Evolutionary conservation across 2,888 invertebrate genomes (phyloP).

Genomic region (Tipula lateralis): DNA sequence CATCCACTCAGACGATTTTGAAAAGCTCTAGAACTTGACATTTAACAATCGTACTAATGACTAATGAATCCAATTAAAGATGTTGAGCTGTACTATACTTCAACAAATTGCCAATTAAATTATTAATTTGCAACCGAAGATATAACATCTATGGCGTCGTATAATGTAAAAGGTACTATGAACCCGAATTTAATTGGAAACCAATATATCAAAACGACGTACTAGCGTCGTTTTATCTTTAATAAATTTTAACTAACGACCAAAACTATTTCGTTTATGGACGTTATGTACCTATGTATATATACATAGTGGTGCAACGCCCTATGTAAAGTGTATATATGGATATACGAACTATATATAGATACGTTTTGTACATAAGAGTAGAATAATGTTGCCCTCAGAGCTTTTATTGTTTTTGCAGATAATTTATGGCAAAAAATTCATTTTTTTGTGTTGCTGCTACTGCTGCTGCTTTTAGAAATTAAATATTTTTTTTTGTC

Average conservation of each 20-base stretch:
- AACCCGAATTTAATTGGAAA: constrained; percentile 13
- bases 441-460: background rate
- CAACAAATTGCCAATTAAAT: too few relatives aligned
- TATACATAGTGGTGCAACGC: background rate
- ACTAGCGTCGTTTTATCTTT: background rate
- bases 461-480: background rate
- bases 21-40: too few relatives aligned
- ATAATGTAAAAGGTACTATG: background rate
- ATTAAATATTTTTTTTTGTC: background rate
- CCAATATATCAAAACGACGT: background rate
- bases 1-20: too few relatives aligned
- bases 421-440: constrained; percentile 11
- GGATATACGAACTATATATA: background rate
- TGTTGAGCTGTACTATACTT: too few relatives aligned
- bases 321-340: background rate
- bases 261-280: background rate
- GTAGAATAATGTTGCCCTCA: background rate
- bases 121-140: too few relatives aligned
- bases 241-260: background rate
- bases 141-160: background rate
- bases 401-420: constrained; percentile 24
- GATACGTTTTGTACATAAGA: background rate
- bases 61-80: too few relatives aligned
- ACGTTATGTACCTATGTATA: too few relatives aligned
- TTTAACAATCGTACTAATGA: too few relatives aligned